A percentile compares a stretch with the other conserved stretches of the same genome.
phyloP scores from a whole-genome alignment of 2,888 invertebrate species.

The Ctenicera cuprea region DNA sequence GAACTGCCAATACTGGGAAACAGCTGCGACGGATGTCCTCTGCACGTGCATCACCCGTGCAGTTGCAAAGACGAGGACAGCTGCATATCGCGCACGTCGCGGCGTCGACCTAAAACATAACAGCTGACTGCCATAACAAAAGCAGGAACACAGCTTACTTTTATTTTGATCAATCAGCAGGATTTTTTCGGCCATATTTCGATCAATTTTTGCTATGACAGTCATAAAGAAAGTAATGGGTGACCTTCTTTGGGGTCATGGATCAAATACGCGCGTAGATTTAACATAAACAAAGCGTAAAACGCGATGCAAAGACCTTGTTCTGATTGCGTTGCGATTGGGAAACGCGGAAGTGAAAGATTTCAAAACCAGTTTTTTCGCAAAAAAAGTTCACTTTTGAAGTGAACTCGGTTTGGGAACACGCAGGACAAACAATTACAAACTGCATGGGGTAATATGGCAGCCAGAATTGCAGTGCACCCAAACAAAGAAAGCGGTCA shows the following conservation, averaged over 20 bases:
- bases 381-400: background rate
- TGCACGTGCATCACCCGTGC: constrained; percentile 45
- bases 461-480: constrained; percentile 63
- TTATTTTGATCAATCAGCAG: constrained; percentile 56
- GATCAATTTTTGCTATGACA: background rate
- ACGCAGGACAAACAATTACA: constrained; percentile 42
- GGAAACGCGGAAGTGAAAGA: constrained; percentile 54
- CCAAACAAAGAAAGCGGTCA: constrained; percentile 62
- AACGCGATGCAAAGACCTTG: constrained; percentile 49
- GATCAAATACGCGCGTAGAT: constrained; percentile 31
- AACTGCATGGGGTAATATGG: constrained; percentile 65
- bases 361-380: constrained; percentile 23
- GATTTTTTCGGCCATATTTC: constrained; percentile 39
- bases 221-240: background rate
- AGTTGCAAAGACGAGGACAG: constrained; percentile 53
- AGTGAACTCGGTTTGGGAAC: background rate
- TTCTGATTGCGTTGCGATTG: constrained; percentile 41
- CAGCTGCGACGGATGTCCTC: constrained; percentile 29
- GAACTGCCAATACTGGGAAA: background rate
- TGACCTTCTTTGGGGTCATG: constrained; percentile 30
- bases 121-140: constrained; percentile 73
- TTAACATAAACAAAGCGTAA: constrained; percentile 47
- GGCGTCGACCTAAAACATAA: constrained; percentile 63
- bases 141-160: constrained; percentile 57
- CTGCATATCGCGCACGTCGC: constrained; percentile 59